Evolutionary conservation across 2,888 invertebrate species (phyloP), one percentile per base, ranked within the genome.

Genomic region (Ectemnius cavifrons): DNA sequence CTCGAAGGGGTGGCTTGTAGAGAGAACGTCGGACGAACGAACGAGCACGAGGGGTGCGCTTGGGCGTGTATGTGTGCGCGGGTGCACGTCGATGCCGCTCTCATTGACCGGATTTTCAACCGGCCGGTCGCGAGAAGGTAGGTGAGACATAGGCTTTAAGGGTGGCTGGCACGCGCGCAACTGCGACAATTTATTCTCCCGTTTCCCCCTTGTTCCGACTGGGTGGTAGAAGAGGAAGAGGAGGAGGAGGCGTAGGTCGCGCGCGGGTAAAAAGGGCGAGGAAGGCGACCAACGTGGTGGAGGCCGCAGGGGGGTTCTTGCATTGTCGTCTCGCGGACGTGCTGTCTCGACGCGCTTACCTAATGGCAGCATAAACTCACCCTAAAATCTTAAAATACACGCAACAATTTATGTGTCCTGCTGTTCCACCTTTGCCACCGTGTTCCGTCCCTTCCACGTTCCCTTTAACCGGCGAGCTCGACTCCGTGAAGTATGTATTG

Each of bases 341-440:
- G 82, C 80, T 79, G 76, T 79, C 80, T 73, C 78, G 75, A 52
- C 70, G 72, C 63, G 80, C 72, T 77, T 84, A 77, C 84, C 83
- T 85, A 88, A 89, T 86, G 86, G 84, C 86, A 77, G 85, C 87
- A 87, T 88, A 89, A 90, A 89, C 87, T 87, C 87, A 85, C 85
- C 88, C 87, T 88, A 86, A 86, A 86, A 88, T 89, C 89, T 89
- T 85, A 84, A 90, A 90, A 90, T 89, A 89, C 88, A 86, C 85
- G 77, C 83, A 85, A 87, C 86, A 89, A 90, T 90, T 90, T 90
- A 90, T 89, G 89, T 88, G 89, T 89, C 90, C 90, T 88, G 89
- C 84, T 85, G 85, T 86, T 84, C 84, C 88, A 89, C 86, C 88
- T 88, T 78, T 63, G 61, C 69, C 64, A 61, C 71, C 67, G 64